Evolutionary conservation across 2,888 invertebrate species (phyloP), one percentile per base, ranked within the genome.

Genomic region (Luperina testacea): DNA sequence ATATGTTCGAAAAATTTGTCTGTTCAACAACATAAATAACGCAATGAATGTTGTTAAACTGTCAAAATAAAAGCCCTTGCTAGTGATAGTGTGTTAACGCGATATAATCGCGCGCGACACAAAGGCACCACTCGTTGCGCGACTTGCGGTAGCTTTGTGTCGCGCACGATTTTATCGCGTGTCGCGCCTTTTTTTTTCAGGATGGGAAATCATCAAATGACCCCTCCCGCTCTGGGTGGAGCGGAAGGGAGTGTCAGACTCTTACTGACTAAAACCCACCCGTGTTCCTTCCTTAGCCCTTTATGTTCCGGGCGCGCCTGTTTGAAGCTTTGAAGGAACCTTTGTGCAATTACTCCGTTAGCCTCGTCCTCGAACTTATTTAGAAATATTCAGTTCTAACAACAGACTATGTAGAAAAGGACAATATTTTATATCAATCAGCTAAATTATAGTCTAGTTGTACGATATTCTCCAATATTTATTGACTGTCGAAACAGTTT

Each of bases 281-380:
- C 32, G 32, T 32, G 32, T 32, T 32, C 32, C 32, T 32, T 32
- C 32, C 32, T 32, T 32, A 1, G 32, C 32, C 32, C 32, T 32
- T 32, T 32, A 32, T 32, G 32, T 32, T 32, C 32, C 32, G 32
- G 32, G 32, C 32, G 32, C 32, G 32, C 32, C 32, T 32, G 32
- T 32, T 32, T 32, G 32, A 32, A 32, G 32, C 32, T 32, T 32
- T 32, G 32, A 32, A 32, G 32, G 32, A 32, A 32, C 32, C 32
- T 32, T 38, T 38, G 13, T n/a, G 0, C n/a, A 59, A 13, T 13
- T n/a, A 59, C n/a, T 13, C n/a, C 15, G 11, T 4, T 8, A 72
- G 86, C 78, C 79, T 51, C 45, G 75, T 71, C 84, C 82, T 83
- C 74, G 74, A 85, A 83, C 77, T 85, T 81, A 82, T 77, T 85